These are phyloP conservation scores for Neomorphus geoffroyi DNA, from an alignment of 2,797 vertebrate genomes.

Conservation along the genomic window DNA sequence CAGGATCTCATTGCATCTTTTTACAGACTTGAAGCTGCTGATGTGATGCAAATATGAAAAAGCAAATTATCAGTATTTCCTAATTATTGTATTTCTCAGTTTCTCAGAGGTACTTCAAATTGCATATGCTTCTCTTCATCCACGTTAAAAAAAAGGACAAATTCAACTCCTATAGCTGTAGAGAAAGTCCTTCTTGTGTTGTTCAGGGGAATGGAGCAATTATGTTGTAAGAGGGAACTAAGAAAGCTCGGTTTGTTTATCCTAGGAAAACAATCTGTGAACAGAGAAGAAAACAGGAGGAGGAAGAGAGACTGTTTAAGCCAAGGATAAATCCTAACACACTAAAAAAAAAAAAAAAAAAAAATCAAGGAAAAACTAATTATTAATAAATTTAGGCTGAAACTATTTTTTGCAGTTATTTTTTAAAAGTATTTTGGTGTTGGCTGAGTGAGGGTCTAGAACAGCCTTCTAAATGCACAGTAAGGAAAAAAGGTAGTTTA, in stretches of 20 bases:
- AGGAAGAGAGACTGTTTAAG: not conserved
- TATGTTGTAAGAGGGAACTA: not conserved
- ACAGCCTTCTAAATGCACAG: not conserved
- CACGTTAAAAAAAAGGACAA: not conserved
- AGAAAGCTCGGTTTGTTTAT: conserved; percentile 20
- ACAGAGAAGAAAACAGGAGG: conserved; percentile 11
- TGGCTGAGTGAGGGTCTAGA: not conserved
- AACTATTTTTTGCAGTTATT: not conserved
- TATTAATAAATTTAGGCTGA: not conserved
- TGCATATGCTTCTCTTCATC: not conserved
- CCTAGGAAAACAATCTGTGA: not conserved
- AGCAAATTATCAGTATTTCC: not conserved
- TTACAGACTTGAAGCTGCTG: not conserved
- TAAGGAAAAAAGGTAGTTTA: not conserved
- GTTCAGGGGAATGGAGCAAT: not conserved
- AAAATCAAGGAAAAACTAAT: not conserved
- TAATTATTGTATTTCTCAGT: not conserved
- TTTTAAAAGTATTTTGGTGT: not conserved
- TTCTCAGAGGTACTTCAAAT: not conserved
- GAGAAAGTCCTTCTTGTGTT: not conserved
- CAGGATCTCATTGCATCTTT: not conserved
- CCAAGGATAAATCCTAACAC: not conserved
- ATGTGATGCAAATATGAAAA: not conserved
- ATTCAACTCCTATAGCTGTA: not conserved
- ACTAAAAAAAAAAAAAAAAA: no score